These are phyloP conservation scores for Falco columbarius DNA, from an alignment of 2,797 vertebrate species.

Conservation along the genomic window DNA sequence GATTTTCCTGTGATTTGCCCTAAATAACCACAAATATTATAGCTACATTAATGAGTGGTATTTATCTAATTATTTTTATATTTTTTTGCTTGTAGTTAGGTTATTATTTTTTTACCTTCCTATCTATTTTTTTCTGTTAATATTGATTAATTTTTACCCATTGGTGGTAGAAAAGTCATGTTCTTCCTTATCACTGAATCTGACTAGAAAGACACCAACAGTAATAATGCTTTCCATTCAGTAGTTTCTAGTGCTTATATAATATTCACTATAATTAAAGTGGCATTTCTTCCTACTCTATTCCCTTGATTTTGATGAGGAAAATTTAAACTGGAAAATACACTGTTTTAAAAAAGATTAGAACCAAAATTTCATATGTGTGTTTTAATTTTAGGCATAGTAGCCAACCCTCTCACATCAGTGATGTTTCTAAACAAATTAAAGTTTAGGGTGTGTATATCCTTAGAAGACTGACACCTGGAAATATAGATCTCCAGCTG, in stretches of 20 bases:
- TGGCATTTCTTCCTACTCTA: neutral
- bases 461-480: neutral
- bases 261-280: neutral
- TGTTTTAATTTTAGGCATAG: neutral
- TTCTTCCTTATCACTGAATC: neutral
- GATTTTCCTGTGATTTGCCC: neutral
- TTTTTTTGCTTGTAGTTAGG: neutral
- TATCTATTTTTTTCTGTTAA: neutral
- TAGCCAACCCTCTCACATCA: neutral
- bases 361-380: neutral
- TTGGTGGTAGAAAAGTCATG: neutral
- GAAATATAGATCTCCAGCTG: neutral
- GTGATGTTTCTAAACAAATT: neutral
- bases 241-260: neutral
- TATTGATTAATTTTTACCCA: neutral
- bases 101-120: neutral
- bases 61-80: neutral
- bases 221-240: neutral
- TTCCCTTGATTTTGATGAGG: neutral
- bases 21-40: neutral
- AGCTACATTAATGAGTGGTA: neutral
- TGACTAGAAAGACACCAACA: neutral
- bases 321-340: neutral
- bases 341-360: neutral
- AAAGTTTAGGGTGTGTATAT: neutral